Base-by-base conservation (phyloP, 1,140 invertebrate species). In the Pseudobourletiella spinata region DNA sequence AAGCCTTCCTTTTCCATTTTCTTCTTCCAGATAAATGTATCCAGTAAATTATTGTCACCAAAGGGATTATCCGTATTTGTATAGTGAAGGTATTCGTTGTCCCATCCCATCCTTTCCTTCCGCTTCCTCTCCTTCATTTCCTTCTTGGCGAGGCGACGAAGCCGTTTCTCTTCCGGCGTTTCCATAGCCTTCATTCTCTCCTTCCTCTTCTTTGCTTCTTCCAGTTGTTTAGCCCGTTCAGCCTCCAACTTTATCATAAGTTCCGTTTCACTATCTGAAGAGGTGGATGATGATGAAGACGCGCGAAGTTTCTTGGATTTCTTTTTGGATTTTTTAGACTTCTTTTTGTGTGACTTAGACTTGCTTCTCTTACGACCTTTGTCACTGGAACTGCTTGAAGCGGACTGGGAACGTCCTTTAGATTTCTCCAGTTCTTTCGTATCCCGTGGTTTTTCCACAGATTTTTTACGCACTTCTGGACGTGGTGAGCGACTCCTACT, bases 21-120 rank as follows among this genome's bases (percentile, higher is more conserved):
- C 74, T 98, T 98, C 1, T 81, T 81, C 96, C 96, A 99, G 3
- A 96, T 88, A 79, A 99, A 99, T 0, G 91, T 92, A 20, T 91
- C 85, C 1, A 91, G 77, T 6, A 98, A 80, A 74, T 93, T 91
- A 14, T 87, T 89, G 81, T 99, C 96, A 1, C 96, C 95, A 78
- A 98, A 99, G 0, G 96, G 96, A 79, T 99, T 99, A 74, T 98
- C 95, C 24, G 87, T 87, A 76, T 99, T 97, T 14, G 95, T 98
- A 72, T 98, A 99, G 70, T 93, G 91, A 22, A 91, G 79, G 74
- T 95, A 94, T 74, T 96, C 92, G 69, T 90, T 90, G 76, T 95
- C 91, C 92, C 91, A 96, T 2, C 93, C 92, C 90, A 95, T 95
- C 65, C 89, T 76, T 75, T 92, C 85, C 65, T 93, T 89, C 2